Percentiles rank a stretch among this genome's conserved stretches.
Conservation (phyloP, 1,140 invertebrate species). For the Oryzaephilus surinamensis region DNA sequence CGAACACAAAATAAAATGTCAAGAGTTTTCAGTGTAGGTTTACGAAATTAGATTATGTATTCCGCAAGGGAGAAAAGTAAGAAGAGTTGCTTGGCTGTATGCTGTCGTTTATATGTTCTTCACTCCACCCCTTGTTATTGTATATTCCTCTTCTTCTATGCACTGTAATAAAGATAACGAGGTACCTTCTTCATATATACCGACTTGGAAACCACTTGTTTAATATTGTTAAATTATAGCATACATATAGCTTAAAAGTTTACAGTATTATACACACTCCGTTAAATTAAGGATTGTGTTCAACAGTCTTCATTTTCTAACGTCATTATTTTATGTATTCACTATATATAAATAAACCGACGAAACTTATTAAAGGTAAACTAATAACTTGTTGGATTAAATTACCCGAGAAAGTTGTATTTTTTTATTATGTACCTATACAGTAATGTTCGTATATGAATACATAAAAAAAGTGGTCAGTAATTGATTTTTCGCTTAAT, state of each 20-base stretch:
- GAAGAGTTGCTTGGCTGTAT: too few species aligned
- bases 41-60: slow-evolving; percentile 23
- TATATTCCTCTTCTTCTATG: slow-evolving; percentile 15
- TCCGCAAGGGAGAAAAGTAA: slow-evolving; percentile 19
- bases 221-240: slow-evolving; percentile 20
- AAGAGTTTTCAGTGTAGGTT: slow-evolving; percentile 18
- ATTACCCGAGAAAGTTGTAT: too few species aligned
- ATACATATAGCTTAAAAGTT: slow-evolving; percentile 18
- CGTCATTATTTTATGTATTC: too few species aligned
- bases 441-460: too few species aligned
- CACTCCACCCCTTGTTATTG: slow-evolving; percentile 13
- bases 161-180: slow-evolving; percentile 21
- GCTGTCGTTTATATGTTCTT: slow-evolving; percentile 15
- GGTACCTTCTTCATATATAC: too few species aligned
- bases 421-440: too few species aligned
- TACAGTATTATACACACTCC: slow-evolving; percentile 8
- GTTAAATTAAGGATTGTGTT: not conserved
- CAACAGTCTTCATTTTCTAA: too few species aligned
- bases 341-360: too few species aligned
- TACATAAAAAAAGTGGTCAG: too few species aligned
- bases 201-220: slow-evolving; percentile 18
- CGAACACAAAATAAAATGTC: slow-evolving; percentile 22
- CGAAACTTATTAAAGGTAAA: too few species aligned
- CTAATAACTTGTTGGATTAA: too few species aligned
- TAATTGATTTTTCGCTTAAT: too few species aligned